Conservation (phyloP, 92 coral and sea anemone genomes). For the Zoanthus sociatus region DNA sequence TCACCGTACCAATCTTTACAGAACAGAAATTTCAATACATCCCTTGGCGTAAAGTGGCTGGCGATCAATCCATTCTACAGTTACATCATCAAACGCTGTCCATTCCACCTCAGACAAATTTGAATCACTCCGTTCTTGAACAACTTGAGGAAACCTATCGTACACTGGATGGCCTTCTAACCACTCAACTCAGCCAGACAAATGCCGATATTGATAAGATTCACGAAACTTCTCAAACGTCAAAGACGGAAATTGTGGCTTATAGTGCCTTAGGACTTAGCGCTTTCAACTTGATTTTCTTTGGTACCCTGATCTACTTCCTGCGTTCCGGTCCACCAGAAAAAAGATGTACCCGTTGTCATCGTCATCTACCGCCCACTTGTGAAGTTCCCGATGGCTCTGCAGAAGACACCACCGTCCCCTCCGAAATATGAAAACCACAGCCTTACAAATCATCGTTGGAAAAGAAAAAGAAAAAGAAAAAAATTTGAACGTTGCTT, state of each 20-base stretch:
- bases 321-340: neutral
- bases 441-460: too few species aligned
- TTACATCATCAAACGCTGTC: conserved; percentile 19
- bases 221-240: neutral
- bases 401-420: too few species aligned
- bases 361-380: too few species aligned
- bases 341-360: neutral
- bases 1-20: conserved; percentile 51
- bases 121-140: conserved; percentile 28
- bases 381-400: too few species aligned
- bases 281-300: neutral
- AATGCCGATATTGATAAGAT: neutral
- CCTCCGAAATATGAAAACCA: too few species aligned
- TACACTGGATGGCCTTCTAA: conserved; percentile 43
- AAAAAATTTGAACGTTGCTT: conserved; percentile 16
- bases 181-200: neutral
- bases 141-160: conserved; percentile 43
- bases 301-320: neutral
- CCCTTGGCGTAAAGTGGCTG: conserved; percentile 30
- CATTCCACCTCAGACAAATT: neutral
- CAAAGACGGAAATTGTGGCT: conserved; percentile 17
- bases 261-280: conserved; percentile 12
- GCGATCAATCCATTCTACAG: neutral
- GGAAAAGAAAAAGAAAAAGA: too few species aligned
- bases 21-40: conserved; percentile 28